Base-by-base conservation (phyloP, 2,113 vertebrate genomes). In the Misgurnus mizolepis region DNA sequence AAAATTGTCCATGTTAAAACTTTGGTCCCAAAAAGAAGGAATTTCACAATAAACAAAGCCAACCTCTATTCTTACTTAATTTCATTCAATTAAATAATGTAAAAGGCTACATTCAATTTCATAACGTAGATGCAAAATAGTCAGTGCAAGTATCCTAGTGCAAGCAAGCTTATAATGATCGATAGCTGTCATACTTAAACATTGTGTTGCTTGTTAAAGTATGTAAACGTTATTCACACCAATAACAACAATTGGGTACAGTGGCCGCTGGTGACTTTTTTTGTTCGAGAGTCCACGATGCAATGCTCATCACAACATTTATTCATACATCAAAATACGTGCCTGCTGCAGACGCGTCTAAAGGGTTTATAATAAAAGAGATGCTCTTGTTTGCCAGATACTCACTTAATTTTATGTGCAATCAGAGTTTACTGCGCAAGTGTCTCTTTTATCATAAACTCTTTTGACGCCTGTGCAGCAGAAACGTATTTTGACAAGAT, bases 81-180 rank as follows among this genome's bases (percentile, higher is more conserved):
- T 56, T 56, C 2, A 56, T 56, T 71, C 17, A 41, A 41, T 56
- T 56, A 72, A 72, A 72, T 41, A 56, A 15, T 41, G 58, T 72
- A 72, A 72, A 67, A 56, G 11, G 9, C 6, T 58, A 56, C 14
- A 39, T 10, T 39, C 55, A 71, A 71, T 58, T 72, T 18, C 17
- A 41, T 58, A 17, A 58, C 22, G 6, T n/a, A 56, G 53, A 27
- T 11, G 17, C 39, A 22, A 73, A 73, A 60, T 8, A 60, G 3
- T 8, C 7, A 60, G 40, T 45, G 71, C 55, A 60, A 27, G 4
- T 60, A 27, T 9, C 15, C 17, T 41, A 18, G 53, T 41, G 69
- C 40, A 58, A 58, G 55, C 55, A 58, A n/a, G 55, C n/a, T 58
- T 17, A 72, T 41, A 40, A 17, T 53, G 40, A 34, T 34, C 27